Evolutionary conservation across 1,140 invertebrate species (phyloP).

Genomic region (Subanguina moxae): DNA sequence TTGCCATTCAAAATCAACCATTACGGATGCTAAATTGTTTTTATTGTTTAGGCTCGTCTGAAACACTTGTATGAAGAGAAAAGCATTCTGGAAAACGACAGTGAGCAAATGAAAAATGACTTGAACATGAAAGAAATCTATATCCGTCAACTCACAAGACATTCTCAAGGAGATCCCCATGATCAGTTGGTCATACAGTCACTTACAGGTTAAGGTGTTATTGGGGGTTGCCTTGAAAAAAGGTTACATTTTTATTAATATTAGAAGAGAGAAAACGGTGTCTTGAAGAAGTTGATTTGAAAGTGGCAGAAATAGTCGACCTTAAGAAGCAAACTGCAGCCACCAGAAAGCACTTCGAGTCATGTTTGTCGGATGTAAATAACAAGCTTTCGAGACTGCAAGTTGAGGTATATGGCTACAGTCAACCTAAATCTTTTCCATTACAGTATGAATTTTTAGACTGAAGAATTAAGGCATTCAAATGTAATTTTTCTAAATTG

Average conservation of each 20-base stretch:
- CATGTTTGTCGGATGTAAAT: conserved; percentile 9
- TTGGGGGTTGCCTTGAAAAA: neutral
- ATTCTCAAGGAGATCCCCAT: conserved; percentile 10
- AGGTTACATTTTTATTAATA: conserved; percentile 8
- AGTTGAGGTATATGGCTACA: conserved; percentile 15
- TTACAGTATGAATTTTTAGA: conserved; percentile 2
- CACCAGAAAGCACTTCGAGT: conserved; percentile 24
- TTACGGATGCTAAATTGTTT: neutral
- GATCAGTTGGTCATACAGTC: conserved; percentile 22
- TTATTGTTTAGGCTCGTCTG: conserved; percentile 31
- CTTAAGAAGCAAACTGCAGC: conserved; percentile 13
- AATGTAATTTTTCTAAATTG: neutral
- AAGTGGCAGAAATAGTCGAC: conserved; percentile 9
- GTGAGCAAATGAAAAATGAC: conserved; percentile 31
- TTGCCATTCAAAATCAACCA: conserved; percentile 9
- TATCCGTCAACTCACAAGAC: conserved; percentile 34
- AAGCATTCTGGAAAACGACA: conserved; percentile 18
- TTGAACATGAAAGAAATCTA: conserved; percentile 48
- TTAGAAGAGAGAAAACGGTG: conserved; percentile 23
- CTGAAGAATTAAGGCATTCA: neutral
- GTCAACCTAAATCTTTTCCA: conserved; percentile 5
- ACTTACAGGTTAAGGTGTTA: conserved; percentile 17
- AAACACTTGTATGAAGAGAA: conserved; percentile 48
- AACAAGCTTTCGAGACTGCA: conserved; percentile 14
- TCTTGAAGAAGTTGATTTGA: conserved; percentile 17